Conservation (phyloP, 1,140 invertebrate species). For the Achroia grisella region DNA sequence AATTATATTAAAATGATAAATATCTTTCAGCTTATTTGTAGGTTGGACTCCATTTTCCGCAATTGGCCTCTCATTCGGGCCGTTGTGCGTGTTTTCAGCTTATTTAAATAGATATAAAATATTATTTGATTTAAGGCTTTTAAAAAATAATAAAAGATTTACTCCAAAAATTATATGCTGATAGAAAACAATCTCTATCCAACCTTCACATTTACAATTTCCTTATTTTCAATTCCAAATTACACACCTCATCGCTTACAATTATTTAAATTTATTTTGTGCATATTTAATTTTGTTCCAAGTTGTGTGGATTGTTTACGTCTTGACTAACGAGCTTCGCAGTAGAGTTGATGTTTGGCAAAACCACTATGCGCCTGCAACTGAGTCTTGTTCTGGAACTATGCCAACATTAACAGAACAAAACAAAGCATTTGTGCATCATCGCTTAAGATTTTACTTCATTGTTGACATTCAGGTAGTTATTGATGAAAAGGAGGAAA, state of each 20-base stretch:
- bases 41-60: too few relatives aligned
- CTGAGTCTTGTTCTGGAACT: conserved; percentile 10
- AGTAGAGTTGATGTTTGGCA: conserved; percentile 3
- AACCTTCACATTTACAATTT: conserved; percentile 2
- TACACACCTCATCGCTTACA: neutral
- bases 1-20: too few relatives aligned
- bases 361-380: conserved; percentile 1
- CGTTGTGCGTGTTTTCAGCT: too few relatives aligned
- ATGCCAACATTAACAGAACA: conserved; percentile 9
- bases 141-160: too few relatives aligned
- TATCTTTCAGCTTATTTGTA: too few relatives aligned
- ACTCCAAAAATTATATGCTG: too few relatives aligned
- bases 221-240: neutral
- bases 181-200: neutral
- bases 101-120: too few relatives aligned
- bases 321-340: neutral
- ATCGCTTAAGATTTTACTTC: conserved; percentile 3
- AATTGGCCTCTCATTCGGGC: too few relatives aligned
- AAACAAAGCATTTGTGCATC: conserved; percentile 5
- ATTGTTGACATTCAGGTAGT: too few relatives aligned
- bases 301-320: neutral
- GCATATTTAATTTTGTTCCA: neutral
- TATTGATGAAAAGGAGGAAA: too few relatives aligned
- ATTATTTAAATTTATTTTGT: conserved; percentile 3
- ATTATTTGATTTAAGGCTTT: too few relatives aligned